phyloP scores from a whole-genome alignment of 2,888 invertebrate genomes.

The Pammene aurita region DNA sequence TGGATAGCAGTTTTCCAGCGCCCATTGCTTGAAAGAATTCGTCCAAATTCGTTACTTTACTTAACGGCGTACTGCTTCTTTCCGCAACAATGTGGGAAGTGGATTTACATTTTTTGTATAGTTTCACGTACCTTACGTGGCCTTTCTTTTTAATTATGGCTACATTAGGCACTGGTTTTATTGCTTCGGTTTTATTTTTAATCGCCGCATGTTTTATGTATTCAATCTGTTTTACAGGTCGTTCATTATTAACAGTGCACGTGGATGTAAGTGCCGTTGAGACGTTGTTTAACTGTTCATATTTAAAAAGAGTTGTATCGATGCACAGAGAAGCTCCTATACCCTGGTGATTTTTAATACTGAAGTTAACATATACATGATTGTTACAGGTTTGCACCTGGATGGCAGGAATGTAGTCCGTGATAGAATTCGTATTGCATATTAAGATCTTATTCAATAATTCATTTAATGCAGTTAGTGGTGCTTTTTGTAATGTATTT shows the following conservation, averaged over 20 bases:
- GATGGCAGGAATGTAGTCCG: slow-evolving; percentile 8
- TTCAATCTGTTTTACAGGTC: slow-evolving; percentile 24
- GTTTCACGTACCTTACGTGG: slow-evolving; percentile 54
- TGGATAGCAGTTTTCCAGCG: slow-evolving; percentile 55
- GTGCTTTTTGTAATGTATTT: slow-evolving; percentile 8
- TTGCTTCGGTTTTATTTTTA: neutral
- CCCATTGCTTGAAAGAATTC: slow-evolving; percentile 72
- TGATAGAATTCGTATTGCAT: neutral
- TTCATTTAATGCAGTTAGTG: neutral
- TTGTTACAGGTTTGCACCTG: slow-evolving; percentile 6
- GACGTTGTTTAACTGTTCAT: slow-evolving; percentile 34
- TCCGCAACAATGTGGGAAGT: slow-evolving; percentile 56
- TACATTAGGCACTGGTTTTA: slow-evolving; percentile 31
- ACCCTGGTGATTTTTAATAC: slow-evolving; percentile 3
- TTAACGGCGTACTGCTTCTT: slow-evolving; percentile 53
- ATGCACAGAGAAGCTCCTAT: slow-evolving; percentile 19
- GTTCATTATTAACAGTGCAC: neutral
- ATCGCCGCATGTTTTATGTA: slow-evolving; percentile 28
- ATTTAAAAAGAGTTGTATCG: slow-evolving; percentile 21
- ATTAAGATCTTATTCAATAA: slow-evolving; percentile 1
- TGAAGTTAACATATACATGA: slow-evolving; percentile 35
- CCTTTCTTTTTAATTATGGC: slow-evolving; percentile 47
- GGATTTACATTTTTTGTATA: slow-evolving; percentile 68
- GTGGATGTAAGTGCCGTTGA: slow-evolving; percentile 7
- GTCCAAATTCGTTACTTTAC: slow-evolving; percentile 64